Conservation (phyloP, 2,888 invertebrate species). For the Panzeria rudis region DNA sequence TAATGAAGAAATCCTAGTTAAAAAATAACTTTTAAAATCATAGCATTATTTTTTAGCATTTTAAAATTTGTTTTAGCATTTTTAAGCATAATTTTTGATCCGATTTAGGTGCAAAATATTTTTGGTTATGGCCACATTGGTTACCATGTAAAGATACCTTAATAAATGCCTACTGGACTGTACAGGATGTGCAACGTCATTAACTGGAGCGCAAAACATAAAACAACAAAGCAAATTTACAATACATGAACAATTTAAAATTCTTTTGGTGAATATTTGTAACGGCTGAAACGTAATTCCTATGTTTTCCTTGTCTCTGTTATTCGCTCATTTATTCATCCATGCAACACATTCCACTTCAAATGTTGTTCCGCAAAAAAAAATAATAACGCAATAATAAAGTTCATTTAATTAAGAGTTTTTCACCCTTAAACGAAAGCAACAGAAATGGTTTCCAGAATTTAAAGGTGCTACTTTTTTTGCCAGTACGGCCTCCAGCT, state of each 20-base stretch:
- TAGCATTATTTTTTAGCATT: no score
- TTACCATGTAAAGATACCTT: no score
- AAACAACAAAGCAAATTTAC: constrained; percentile 4
- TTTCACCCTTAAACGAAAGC: constrained; percentile 10
- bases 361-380: constrained; percentile 28
- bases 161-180: constrained; percentile 43
- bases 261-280: constrained; percentile 3
- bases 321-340: constrained; percentile 10
- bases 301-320: background rate
- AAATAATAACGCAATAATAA: constrained; percentile 39
- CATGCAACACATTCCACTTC: constrained; percentile 39
- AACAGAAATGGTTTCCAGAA: constrained; percentile 17
- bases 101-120: no score
- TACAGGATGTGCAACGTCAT: constrained; percentile 65
- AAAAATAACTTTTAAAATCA: no score
- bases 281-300: constrained; percentile 5
- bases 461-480: background rate
- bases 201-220: constrained; percentile 34
- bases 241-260: constrained; percentile 36
- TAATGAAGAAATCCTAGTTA: no score
- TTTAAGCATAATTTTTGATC: no score
- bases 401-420: constrained; percentile 31
- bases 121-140: no score
- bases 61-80: no score
- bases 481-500: background rate